Evolutionary conservation across 2,113 vertebrate species (phyloP), one percentile per base, ranked within the genome.

Genomic region (Stictonetta naevosa): DNA sequence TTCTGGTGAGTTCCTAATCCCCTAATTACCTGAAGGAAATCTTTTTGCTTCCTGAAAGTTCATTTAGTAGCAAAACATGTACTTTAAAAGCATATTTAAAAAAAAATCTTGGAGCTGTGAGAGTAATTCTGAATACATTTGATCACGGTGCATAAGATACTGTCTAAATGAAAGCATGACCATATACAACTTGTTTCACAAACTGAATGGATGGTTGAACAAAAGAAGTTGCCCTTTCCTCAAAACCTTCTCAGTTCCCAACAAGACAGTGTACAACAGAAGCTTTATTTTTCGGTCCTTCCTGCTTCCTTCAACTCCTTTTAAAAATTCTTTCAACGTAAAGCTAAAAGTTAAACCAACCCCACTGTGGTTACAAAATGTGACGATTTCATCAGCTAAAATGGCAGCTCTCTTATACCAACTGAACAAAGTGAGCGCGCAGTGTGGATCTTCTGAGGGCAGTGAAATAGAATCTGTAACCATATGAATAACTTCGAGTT

Each of bases 21-120:
- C 26, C 8, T 83, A 92, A 93, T 74, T 78, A 92, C 73, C 19
- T 48, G 40, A 79, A 92, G 78, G 22, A 92, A 67, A 89, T 29
- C 17, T 66, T 4, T 36, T 72, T 9, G 40, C 3, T 22, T 13
- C 12, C 33, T 77, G 26, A 56, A 84, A 75, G 13, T 83, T 81
- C 69, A 46, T 31, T 55, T 53, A 81, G 33, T 7, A 92, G 46
- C 33, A 55, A 9, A 71, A 26, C 8, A 6, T 7, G 8, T n/a
- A 64, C 13, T 83, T 55, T 78, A 58, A 78, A 77, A 77, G 6
- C 11, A 4, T 64, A 46, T 55, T 68, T 9, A 0, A 18, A 62
- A 75, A 77, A 38, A 48, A 48, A 17, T 17, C 14, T n/a, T 44
- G 10, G 36, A 55, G 13, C 29, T 86, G 8, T 0, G 4, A 62